Base-by-base conservation (phyloP, 2,888 invertebrate genomes). In the Callyntrura guangdongensis region DNA sequence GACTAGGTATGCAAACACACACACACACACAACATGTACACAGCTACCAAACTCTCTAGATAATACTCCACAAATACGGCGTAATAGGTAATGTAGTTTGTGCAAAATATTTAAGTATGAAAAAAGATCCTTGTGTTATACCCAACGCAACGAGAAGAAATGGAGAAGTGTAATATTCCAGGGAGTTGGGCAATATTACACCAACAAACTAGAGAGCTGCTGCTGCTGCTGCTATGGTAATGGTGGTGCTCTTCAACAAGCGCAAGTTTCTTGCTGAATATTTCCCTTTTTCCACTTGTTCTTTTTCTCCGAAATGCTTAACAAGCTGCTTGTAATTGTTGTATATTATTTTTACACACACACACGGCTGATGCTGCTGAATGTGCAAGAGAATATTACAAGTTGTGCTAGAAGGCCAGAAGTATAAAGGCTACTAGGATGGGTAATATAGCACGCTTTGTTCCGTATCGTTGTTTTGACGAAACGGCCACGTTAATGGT, bases 381-480 rank as follows among this genome's bases (percentile, higher is more conserved):
- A 36, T 36, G 36, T 36, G 6, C 36, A 36, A 36, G 36, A 36
- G 36, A 36, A 36, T 36, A 4, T 67, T 27, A 14, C 1, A 14
- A n/a, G 25, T 74, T 20, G 20, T 14, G 27, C 67, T 9, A 69
- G 11, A 11, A 17, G n/a, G 72, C 45, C 47, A 74, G 77, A 22
- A 77, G 12, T 0, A 1, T 5, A 11, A 53, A 9, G 36, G 49
- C 36, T 27, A 12, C n/a, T 77, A 9, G 53, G 53, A 79, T 79
- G 79, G 79, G 79, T 79, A 27, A 79, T 79, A 56, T 27, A 79
- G 79, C 53, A 53, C 59, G 25, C 79, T 79, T 79, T 79, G 79
- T 79, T 79, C 79, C 79, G 56, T 79, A 27, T 56, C 53, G 56
- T 53, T 79, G 79, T 79, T 79, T 36, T 59, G 59, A 17, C 27